Evolutionary conservation across 1,140 invertebrate genomes (phyloP), one percentile per base, ranked within the genome.

Genomic region (Bombus terrestris): DNA sequence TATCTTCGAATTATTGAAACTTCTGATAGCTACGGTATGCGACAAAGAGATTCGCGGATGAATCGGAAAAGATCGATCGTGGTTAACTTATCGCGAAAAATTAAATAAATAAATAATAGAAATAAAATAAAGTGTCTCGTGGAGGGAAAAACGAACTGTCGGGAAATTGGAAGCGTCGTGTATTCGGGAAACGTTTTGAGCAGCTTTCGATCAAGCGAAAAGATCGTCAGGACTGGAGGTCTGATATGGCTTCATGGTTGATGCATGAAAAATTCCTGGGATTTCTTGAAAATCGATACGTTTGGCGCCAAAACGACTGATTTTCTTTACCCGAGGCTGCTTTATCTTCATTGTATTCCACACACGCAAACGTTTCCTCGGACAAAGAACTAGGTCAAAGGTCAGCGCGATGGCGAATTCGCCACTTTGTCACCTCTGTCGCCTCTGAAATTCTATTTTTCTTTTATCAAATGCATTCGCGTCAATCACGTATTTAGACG

Each of bases 221-320:
- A 8, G 28, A 68, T 79, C 62, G 32, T 69, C 41, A 15, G 41
- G 25, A 75, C 47, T 22, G 28, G 6, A 37, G n/a, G n/a, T 71
- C 6, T 22, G 35, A 59, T 53, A 53, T 6, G 13, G 78, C 37
- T 47, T n/a, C 18, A 4, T 28, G 13, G 3, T 32, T 43, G 32
- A 35, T 18, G 0, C 1, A 2, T 35, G 15, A 13, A 62, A 62
- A 62, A 39, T 53, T 8, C 1, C 18, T 22, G 5, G 15, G 41
- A 28, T 73, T 71, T 22, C 37, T 32, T 22, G 41, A n/a, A 43
- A 87, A 89, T 85, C 86, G 78, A 87, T 89, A 78, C 22, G 68
- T 43, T 66, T 57, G 88, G 77, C 86, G 86, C 86, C 88, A 35
- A 8, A 71, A 78, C 15, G 86, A 41, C 86, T 83, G 66, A n/a